These are phyloP conservation scores for Neosalanx taihuensis DNA, from an alignment of 2,797 vertebrate genomes.

Conservation along the genomic window DNA sequence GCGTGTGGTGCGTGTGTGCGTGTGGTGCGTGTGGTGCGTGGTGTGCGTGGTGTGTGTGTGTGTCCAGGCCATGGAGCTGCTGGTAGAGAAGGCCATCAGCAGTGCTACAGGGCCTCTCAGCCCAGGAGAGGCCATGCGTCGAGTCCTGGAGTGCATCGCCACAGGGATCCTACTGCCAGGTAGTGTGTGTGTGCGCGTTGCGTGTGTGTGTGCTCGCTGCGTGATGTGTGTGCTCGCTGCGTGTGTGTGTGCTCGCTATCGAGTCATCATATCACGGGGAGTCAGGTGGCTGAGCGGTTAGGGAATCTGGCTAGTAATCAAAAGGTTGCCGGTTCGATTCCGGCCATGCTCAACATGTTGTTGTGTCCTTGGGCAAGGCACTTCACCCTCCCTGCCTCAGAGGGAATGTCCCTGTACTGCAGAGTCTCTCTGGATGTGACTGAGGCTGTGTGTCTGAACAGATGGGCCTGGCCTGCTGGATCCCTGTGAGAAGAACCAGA, in stretches of 20 bases:
- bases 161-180: constrained; percentile 74
- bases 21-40: not conserved
- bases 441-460: constrained; percentile 39
- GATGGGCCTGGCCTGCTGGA: constrained; percentile 81
- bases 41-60: constrained; percentile 1
- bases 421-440: no score
- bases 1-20: not conserved
- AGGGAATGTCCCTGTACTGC: no score
- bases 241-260: not conserved
- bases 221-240: not conserved
- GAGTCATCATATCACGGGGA: not conserved
- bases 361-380: no score
- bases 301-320: no score
- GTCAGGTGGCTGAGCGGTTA: no score
- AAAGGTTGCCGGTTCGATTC: no score
- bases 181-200: constrained; percentile 26
- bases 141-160: constrained; percentile 76
- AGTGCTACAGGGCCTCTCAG: constrained; percentile 67
- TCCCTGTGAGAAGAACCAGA: constrained; percentile 79
- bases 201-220: not conserved
- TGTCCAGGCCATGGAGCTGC: constrained; percentile 74
- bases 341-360: no score
- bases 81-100: constrained; percentile 78
- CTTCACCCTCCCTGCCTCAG: no score
- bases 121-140: constrained; percentile 75